These are phyloP conservation scores for Centropyge bicolor DNA, from an alignment of 2,797 vertebrate genomes.

Conservation along the genomic window DNA sequence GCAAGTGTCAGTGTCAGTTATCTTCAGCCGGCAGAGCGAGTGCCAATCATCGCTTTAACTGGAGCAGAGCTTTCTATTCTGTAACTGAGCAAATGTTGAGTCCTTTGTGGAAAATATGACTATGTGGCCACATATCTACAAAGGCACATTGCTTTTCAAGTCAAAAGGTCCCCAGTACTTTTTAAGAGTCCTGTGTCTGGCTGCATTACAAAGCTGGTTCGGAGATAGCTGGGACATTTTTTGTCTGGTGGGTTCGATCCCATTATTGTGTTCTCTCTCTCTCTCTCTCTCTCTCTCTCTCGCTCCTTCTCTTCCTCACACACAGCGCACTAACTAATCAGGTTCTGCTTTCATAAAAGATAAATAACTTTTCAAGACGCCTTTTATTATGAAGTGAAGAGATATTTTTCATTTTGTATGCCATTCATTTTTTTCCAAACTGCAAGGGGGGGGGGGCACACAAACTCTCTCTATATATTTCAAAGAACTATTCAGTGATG, in stretches of 20 bases:
- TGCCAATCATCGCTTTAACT: neutral
- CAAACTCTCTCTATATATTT: too few relatives aligned
- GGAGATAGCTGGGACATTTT: neutral
- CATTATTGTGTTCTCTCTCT: conserved; percentile 6
- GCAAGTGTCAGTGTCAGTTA: neutral
- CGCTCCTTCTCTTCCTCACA: neutral
- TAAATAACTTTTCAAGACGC: neutral
- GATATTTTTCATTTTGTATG: too few relatives aligned
- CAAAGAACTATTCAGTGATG: too few relatives aligned
- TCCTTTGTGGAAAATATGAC: too few relatives aligned
- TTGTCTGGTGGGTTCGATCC: conserved; percentile 4
- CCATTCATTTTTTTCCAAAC: too few relatives aligned
- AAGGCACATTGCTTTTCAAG: conserved; percentile 1
- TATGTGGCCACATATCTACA: neutral
- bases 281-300: neutral
- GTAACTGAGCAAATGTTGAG: neutral
- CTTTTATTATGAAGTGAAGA: neutral
- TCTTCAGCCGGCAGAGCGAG: neutral
- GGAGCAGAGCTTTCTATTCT: neutral
- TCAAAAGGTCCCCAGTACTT: neutral
- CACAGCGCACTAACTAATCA: conserved; percentile 18
- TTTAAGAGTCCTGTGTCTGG: neutral
- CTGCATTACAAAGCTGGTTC: neutral
- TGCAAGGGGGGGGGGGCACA: too few relatives aligned
- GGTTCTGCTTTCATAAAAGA: conserved; percentile 28